These are phyloP conservation scores for Pandemis heparana DNA, from an alignment of 2,888 invertebrate genomes.

Conservation along the genomic window DNA sequence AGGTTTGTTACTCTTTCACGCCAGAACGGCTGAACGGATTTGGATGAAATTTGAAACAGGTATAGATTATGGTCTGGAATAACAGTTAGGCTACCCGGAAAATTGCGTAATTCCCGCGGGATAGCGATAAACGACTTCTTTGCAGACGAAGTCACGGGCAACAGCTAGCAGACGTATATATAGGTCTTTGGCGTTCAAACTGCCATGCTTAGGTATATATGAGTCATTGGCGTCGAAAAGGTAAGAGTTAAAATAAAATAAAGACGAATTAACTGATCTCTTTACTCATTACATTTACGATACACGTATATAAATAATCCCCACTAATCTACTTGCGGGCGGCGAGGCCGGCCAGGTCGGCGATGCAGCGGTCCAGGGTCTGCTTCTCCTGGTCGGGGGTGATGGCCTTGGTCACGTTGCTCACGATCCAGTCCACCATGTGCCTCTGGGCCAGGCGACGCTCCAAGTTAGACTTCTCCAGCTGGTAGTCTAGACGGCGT, in stretches of 20 bases:
- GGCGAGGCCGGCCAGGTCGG: slow-evolving; percentile 92
- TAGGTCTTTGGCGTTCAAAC: too few relatives aligned
- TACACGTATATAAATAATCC: slow-evolving; percentile 1
- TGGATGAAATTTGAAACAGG: too few relatives aligned
- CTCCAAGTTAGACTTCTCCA: slow-evolving; percentile 93
- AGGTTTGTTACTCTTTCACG: too few relatives aligned
- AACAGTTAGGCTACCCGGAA: too few relatives aligned
- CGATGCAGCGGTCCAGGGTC: slow-evolving; percentile 94
- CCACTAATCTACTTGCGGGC: slow-evolving; percentile 62
- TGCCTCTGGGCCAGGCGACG: slow-evolving; percentile 95
- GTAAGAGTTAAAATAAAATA: not conserved
- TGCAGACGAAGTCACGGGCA: too few relatives aligned
- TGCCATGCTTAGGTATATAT: too few relatives aligned
- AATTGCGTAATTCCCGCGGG: too few relatives aligned
- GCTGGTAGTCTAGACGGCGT: slow-evolving; percentile 96
- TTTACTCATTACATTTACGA: slow-evolving; percentile 35
- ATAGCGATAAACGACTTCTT: too few relatives aligned
- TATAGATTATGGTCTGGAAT: too few relatives aligned
- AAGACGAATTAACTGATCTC: slow-evolving; percentile 27
- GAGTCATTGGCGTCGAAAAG: not conserved
- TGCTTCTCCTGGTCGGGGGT: slow-evolving; percentile 98
- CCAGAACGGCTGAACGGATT: too few relatives aligned
- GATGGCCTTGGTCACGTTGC: slow-evolving; percentile 93
- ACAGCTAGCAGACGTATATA: too few relatives aligned
- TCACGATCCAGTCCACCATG: slow-evolving; percentile 97